phyloP scores from a whole-genome alignment of 2,888 invertebrate genomes.

The Pomacea canaliculata region DNA sequence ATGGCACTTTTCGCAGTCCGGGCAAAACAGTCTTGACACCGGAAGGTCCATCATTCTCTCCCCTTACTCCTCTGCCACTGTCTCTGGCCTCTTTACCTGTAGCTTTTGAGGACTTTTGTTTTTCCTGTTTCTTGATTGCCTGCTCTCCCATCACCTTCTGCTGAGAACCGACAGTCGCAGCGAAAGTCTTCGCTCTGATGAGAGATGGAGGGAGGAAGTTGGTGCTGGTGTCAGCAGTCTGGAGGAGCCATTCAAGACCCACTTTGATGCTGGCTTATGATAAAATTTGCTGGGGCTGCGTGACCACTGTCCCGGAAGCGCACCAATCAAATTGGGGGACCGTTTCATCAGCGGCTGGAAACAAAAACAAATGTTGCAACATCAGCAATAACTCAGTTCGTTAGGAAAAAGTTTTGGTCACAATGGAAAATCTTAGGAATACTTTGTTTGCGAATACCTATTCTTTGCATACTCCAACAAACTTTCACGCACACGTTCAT shows the following conservation, averaged over 20 bases:
- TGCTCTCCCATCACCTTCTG: too few species aligned
- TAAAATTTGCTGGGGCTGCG: slow-evolving; percentile 19
- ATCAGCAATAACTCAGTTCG: too few species aligned
- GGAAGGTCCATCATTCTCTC: not conserved
- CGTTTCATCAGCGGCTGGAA: slow-evolving; percentile 14
- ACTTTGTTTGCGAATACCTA: too few species aligned
- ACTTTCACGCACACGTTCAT: too few species aligned
- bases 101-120: not conserved
- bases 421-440: too few species aligned
- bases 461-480: too few species aligned
- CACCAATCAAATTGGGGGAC: slow-evolving; percentile 6
- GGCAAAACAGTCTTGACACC: not conserved
- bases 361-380: not conserved
- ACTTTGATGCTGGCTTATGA: slow-evolving; percentile 7
- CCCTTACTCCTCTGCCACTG: too few species aligned
- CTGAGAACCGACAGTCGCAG: not conserved
- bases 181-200: not conserved
- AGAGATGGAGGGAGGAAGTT: not conserved
- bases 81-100: too few species aligned
- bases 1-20: not conserved
- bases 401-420: too few species aligned
- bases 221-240: not conserved
- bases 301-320: slow-evolving; percentile 10
- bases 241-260: not conserved
- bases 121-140: not conserved